Percentiles rank a stretch among this genome's conserved stretches.
phyloP scores from a whole-genome alignment of 1,140 invertebrate genomes.

The Leptoteleia sp. region DNA sequence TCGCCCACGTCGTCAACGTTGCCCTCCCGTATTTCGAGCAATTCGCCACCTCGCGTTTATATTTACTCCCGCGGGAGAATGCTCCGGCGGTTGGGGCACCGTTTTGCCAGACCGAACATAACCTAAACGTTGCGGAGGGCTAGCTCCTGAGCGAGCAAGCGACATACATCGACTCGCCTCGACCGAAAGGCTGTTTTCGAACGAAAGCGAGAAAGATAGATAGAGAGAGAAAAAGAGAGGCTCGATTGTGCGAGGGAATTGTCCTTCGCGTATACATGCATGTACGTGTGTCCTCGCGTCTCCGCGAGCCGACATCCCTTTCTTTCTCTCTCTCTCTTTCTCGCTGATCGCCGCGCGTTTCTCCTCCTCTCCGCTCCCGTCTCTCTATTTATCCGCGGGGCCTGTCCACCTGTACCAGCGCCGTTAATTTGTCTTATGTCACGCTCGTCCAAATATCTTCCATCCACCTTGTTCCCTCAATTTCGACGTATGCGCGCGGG shows the following conservation, averaged over 20 bases:
- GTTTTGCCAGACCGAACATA: conserved; percentile 13
- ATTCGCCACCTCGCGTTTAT: conserved; percentile 22
- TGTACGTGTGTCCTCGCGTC: conserved; percentile 56
- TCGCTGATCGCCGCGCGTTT: conserved; percentile 27
- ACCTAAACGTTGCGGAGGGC: conserved; percentile 16
- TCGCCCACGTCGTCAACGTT: conserved; percentile 62
- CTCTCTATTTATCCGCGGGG: conserved; percentile 21
- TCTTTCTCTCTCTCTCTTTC: conserved; percentile 55
- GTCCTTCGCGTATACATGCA: conserved; percentile 67
- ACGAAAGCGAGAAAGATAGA: conserved; percentile 35
- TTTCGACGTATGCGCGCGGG: conserved; percentile 61
- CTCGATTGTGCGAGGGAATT: conserved; percentile 51
- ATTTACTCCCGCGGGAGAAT: too few species aligned
- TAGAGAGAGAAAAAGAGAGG: conserved; percentile 32
- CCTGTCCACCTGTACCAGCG: conserved; percentile 36
- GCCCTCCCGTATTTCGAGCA: conserved; percentile 50
- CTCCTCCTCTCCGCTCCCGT: conserved; percentile 34
- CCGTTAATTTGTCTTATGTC: conserved; percentile 26
- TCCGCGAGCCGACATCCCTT: conserved; percentile 35
- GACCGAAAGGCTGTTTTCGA: conserved; percentile 39
- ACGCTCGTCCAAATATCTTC: conserved; percentile 30
- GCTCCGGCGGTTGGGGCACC: too few species aligned
- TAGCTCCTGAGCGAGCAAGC: too few species aligned
- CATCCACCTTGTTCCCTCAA: conserved; percentile 38
- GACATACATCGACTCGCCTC: too few species aligned